These are phyloP conservation scores for Chymomyza fuscimana DNA, from an alignment of 2,888 invertebrate genomes.

Conservation along the genomic window DNA sequence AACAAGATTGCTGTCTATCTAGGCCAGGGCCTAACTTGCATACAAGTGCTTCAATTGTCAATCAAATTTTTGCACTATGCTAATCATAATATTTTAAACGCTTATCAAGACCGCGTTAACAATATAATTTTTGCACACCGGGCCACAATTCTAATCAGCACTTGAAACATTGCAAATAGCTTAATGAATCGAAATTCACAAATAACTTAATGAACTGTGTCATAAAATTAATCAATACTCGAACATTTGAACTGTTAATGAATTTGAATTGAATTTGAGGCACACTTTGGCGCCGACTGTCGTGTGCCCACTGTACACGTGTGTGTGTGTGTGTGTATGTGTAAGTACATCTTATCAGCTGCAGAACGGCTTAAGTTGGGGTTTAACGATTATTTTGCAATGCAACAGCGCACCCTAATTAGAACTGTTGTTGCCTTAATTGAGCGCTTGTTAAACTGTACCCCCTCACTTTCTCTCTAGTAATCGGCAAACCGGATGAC, in stretches of 20 bases:
- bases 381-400: neutral
- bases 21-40: neutral
- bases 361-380: slow-evolving; percentile 18
- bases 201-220: neutral
- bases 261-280: neutral
- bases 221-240: neutral
- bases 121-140: neutral
- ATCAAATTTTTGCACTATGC: neutral
- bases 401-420: slow-evolving; percentile 29
- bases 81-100: neutral
- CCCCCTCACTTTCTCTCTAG: slow-evolving; percentile 6
- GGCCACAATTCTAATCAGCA: neutral
- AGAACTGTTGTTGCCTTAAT: slow-evolving; percentile 34
- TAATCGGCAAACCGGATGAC: neutral
- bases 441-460: slow-evolving; percentile 34
- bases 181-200: neutral
- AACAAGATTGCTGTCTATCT: neutral
- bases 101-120: neutral
- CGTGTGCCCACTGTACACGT: neutral
- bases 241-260: neutral
- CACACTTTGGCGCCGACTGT: neutral
- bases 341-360: slow-evolving; percentile 7
- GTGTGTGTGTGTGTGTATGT: slow-evolving; percentile 21
- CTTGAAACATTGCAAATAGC: neutral
- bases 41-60: neutral